Base-by-base conservation (phyloP, 2,797 vertebrate species). In the Odontamblyopus lacepedii region DNA sequence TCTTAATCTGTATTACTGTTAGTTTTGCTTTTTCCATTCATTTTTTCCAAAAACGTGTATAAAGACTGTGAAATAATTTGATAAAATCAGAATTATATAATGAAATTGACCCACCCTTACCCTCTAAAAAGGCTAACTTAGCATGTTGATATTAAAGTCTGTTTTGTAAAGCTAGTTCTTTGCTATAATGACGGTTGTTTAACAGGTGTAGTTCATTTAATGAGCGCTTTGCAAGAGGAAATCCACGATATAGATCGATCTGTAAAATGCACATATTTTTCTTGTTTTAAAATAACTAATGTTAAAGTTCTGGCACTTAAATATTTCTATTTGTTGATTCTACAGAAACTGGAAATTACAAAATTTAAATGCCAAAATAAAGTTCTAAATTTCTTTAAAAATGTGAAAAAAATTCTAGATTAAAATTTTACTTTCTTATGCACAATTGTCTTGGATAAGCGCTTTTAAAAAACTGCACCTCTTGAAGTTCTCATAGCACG, bases 401-500 rank as follows among this genome's bases (percentile, higher is more conserved):
- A 30, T 61, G 13, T 61, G 16, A 8, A 55, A 23, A 11, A 60
- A 61, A 6, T 23, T 23, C 30, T 8, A 35, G 35, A 35, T 8
- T 35, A 62, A 35, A 62, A 62, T 15, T 8, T 62, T 35, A 62
- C 16, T 18, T 19, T 35, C 19, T 12, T 57, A 57, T 26, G 55
- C 4, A 26, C 11, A 9, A 12, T 12, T n/a, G n/a, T 44, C 63
- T 41, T 64, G 35, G 41, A 26, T 27, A 18, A 50, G 26, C 41
- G n/a, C 63, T 65, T 44, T 15, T 44, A 50, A 48, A 65, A 65
- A 27, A 27, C 63, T 65, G 38, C 63, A 65, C 38, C 63, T 27
- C n/a, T 65, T 13, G 13, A 65, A 65, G 15, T 15, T 23, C 27
- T 60, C 61, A 19, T 26, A 38, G 61, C 61, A 63, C 32, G 32